Evolutionary conservation across 2,113 vertebrate genomes (phyloP), one percentile per base, ranked within the genome.

Genomic region (Saccopteryx bilineata): DNA sequence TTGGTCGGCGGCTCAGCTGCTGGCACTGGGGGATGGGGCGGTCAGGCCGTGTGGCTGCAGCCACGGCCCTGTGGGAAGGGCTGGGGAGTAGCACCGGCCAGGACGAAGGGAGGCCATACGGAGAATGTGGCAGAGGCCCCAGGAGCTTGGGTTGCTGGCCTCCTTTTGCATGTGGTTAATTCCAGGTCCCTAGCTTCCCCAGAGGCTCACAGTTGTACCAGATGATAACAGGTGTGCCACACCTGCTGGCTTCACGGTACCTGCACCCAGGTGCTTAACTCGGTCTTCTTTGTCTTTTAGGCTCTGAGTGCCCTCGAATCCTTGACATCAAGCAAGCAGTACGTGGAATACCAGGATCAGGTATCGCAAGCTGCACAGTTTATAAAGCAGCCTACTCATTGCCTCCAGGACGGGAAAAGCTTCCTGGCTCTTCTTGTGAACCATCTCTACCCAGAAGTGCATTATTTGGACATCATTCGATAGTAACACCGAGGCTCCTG

Each of bases 381-480:
- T 97, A 99, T 99, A 98, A 99, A 94, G 90, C 99, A 99, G 96
- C 99, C 99, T 9, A 98, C 99, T 79, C 99, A 99, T 95, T 99
- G 99, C 97, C 99, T 99, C 87, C 98, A 96, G 84, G 99, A 99
- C 48, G 99, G 98, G 97, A 99, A 98, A 86, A 98, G 98, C 66
- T 99, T 99, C 87, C 97, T 99, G 95, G 98, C 99, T 96, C 98
- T 99, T 66, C 98, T 99, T 0, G 94, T 99, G 94, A 99, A 99
- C 97, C 97, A 98, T 7, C 98, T 99, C 9, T 99, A 99, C 96
- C 98, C 99, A 26, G 99, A 99, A 97, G 98, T 99, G 97, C 98
- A 98, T 98, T 99, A 99, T 97, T 97, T 99, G 94, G 99, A 99
- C 97, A 98, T 99, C 79, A 99, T 99, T 88, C 99, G 98, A 81